phyloP scores from a whole-genome alignment of 2,113 vertebrate species.

The Callithrix jacchus region DNA sequence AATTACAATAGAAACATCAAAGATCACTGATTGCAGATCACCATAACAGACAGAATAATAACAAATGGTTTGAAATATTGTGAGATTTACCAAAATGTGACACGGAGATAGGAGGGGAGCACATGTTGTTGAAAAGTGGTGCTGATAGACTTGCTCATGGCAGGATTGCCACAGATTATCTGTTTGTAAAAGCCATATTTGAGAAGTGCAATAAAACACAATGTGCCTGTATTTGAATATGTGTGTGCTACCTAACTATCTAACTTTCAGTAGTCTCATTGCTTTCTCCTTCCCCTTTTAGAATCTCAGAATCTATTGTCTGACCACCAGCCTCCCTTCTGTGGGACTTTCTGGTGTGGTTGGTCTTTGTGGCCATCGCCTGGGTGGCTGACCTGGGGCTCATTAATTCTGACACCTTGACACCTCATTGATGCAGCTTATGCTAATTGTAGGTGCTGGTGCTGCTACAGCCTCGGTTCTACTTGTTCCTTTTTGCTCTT shows the following conservation, averaged over 20 bases:
- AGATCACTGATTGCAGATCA: not conserved
- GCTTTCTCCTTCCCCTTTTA: not conserved
- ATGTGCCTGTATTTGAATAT: not conserved
- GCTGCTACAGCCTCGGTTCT: conserved; percentile 10
- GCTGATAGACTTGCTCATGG: not conserved
- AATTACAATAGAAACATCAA: not conserved
- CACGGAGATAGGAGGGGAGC: not conserved
- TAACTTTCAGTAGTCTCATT: not conserved
- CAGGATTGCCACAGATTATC: not conserved
- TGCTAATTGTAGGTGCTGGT: conserved; percentile 74
- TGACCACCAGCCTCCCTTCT: not conserved
- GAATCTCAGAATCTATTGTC: conserved; percentile 25
- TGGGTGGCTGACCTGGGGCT: conserved; percentile 40
- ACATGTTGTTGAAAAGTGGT: not conserved
- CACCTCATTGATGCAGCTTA: conserved; percentile 70
- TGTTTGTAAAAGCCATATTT: not conserved
- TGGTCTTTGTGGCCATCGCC: conserved; percentile 36
- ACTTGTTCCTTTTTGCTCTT: conserved; percentile 71
- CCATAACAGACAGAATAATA: not conserved
- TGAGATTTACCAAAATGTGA: not conserved
- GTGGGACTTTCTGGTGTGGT: not conserved
- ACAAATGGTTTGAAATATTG: not conserved
- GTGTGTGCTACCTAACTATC: not conserved
- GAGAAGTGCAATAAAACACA: not conserved
- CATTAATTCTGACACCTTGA: conserved; percentile 78